phyloP scores from a whole-genome alignment of 1,140 invertebrate species.

The Penaeus chinensis region DNA sequence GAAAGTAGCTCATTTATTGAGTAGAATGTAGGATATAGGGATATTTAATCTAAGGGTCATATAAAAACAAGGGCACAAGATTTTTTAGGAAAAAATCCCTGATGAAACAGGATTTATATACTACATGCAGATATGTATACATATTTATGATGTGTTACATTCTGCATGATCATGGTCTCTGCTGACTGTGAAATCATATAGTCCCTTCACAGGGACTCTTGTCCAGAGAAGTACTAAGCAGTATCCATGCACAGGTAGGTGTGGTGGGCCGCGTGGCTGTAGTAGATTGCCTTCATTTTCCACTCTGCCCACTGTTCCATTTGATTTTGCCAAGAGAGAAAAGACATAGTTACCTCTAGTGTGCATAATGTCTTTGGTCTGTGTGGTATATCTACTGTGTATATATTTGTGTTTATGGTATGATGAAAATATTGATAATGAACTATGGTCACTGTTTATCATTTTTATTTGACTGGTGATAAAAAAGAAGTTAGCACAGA shows the following conservation, averaged over 20 bases:
- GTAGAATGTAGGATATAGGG: no score
- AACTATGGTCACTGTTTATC: not conserved
- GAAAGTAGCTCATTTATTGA: no score
- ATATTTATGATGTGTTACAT: no score
- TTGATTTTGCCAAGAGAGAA: conserved; percentile 45
- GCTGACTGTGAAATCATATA: not conserved
- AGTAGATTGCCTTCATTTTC: conserved; percentile 34
- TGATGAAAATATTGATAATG: conserved; percentile 14
- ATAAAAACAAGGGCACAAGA: no score
- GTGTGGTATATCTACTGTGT: conserved; percentile 10
- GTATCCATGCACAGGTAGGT: conserved; percentile 38
- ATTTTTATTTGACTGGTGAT: not conserved
- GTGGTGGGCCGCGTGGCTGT: conserved; percentile 23
- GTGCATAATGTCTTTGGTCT: not conserved
- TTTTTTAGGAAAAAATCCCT: no score
- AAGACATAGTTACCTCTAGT: conserved; percentile 45
- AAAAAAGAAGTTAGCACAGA: conserved; percentile 19
- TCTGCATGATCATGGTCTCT: not conserved
- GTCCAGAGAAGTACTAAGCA: not conserved
- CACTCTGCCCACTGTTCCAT: conserved; percentile 20
- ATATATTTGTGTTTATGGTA: not conserved
- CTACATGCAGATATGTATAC: no score
- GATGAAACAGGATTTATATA: no score
- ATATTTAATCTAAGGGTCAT: no score
- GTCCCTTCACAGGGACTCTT: not conserved